Evolutionary conservation across 2,113 vertebrate species (phyloP).

Genomic region (Paradisaea rubra): DNA sequence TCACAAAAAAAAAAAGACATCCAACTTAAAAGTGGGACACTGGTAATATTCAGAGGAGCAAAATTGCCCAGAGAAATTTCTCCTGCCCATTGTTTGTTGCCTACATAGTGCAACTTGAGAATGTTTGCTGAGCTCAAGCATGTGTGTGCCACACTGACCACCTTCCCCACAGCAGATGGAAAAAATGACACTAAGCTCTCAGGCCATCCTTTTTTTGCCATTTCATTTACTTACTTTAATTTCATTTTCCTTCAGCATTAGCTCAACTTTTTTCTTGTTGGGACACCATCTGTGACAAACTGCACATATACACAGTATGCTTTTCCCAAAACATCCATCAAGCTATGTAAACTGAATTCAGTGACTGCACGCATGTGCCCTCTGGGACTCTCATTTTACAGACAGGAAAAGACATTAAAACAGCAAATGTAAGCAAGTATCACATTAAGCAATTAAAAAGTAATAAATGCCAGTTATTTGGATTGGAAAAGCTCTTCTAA

Average conservation of each 20-base stretch:
- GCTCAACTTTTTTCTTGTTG: background rate
- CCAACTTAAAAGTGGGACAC: background rate
- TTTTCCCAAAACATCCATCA: background rate
- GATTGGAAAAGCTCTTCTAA: slow-evolving; percentile 23
- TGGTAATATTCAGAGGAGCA: background rate
- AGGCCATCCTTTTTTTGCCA: background rate
- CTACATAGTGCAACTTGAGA: background rate
- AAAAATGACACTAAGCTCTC: background rate
- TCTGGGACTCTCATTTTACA: slow-evolving; percentile 10
- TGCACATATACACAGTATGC: background rate
- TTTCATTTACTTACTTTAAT: background rate
- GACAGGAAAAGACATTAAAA: slow-evolving; percentile 40
- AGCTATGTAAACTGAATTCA: background rate
- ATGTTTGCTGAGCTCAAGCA: background rate
- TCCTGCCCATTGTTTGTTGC: background rate
- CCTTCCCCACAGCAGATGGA: background rate
- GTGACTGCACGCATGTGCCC: background rate
- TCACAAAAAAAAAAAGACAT: background rate
- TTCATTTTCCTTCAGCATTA: background rate
- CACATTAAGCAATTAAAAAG: slow-evolving; percentile 28
- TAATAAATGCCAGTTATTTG: slow-evolving; percentile 26
- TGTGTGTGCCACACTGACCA: background rate
- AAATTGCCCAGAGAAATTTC: background rate
- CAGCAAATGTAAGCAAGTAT: slow-evolving; percentile 28
- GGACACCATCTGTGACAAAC: background rate